Evolutionary conservation across 2,113 vertebrate species (phyloP).

Genomic region (Forbesichthys papilliferus): DNA sequence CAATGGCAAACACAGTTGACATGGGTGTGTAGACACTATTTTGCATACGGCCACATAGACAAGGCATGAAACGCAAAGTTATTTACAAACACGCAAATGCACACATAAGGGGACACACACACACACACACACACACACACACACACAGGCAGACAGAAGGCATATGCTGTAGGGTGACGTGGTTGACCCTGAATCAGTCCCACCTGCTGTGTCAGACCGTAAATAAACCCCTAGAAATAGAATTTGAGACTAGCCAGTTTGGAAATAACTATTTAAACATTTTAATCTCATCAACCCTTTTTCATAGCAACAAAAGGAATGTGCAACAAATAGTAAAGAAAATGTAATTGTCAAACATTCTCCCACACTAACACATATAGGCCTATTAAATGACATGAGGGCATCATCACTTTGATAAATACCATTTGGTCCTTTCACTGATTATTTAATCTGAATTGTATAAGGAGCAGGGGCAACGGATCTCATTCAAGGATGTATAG

Average conservation of each 20-base stretch:
- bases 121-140: background rate
- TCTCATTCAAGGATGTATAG: no score
- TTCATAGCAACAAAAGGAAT: no score
- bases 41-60: conserved; percentile 48
- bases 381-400: no score
- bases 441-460: no score
- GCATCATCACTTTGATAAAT: no score
- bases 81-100: background rate
- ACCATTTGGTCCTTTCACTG: no score
- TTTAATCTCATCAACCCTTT: no score
- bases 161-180: conserved; percentile 21
- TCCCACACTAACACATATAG: no score
- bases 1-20: conserved; percentile 41
- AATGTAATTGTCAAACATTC: no score
- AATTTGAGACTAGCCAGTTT: conserved; percentile 28
- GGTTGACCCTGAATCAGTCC: conserved; percentile 46
- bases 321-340: no score
- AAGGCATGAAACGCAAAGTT: background rate
- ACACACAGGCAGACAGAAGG: conserved; percentile 6
- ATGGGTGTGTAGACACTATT: conserved; percentile 8
- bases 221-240: conserved; percentile 64
- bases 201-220: conserved; percentile 61
- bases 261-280: conserved; percentile 53
- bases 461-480: no score
- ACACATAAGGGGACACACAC: no score